Evolutionary conservation across 2,797 vertebrate species (phyloP).

Genomic region (Liasis olivaceus): DNA sequence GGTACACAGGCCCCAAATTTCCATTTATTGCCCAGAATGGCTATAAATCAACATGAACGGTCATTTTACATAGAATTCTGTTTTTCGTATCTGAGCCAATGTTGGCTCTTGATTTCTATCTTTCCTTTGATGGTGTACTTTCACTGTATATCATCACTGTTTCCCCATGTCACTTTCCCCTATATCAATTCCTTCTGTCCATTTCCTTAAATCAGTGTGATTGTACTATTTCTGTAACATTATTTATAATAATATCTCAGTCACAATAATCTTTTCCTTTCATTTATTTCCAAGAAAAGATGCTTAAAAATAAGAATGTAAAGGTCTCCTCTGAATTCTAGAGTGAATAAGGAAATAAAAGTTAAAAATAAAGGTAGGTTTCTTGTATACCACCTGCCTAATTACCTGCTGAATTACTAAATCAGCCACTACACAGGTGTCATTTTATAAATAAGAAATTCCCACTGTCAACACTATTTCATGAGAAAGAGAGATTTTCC

Average conservation of each 20-base stretch:
- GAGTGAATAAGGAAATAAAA: conserved; percentile 53
- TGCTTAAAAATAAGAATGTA: conserved; percentile 21
- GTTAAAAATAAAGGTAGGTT: conserved; percentile 38
- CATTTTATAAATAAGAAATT: conserved; percentile 41
- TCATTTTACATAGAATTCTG: conserved; percentile 36
- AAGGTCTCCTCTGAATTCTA: conserved; percentile 35
- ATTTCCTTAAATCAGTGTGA: background rate
- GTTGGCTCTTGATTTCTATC: background rate
- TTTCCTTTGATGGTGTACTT: background rate
- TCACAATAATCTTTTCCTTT: background rate
- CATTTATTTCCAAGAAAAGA: background rate
- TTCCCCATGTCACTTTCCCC: background rate
- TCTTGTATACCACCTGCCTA: conserved; percentile 46
- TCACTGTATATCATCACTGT: background rate
- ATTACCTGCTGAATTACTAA: conserved; percentile 28
- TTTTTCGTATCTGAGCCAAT: conserved; percentile 19
- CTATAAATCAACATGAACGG: conserved; percentile 27
- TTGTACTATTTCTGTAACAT: background rate
- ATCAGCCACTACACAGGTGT: conserved; percentile 49
- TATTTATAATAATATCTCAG: background rate
- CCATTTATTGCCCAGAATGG: background rate
- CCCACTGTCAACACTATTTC: conserved; percentile 14
- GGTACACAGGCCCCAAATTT: background rate
- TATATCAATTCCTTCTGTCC: background rate
- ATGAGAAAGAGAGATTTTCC: background rate